Base-by-base conservation (phyloP, 2,888 invertebrate species). In the Stenichneumon culpator region DNA sequence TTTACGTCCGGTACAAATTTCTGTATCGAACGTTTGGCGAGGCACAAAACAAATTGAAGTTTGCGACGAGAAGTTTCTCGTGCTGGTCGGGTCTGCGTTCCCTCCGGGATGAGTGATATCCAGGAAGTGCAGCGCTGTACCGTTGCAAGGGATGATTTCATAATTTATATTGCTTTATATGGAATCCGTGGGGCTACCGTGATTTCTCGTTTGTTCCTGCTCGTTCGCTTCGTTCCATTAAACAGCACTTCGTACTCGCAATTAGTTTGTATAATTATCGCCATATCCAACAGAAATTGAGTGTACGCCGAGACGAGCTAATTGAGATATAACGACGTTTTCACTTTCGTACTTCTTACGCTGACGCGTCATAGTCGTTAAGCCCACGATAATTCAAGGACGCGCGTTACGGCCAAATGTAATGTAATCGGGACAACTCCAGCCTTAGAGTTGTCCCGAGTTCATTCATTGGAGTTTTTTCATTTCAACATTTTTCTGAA, bases 321-420 rank as follows among this genome's bases (percentile, higher is more conserved):
- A 79, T 79, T 60, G 79, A 63, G 32, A 70, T 36, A 79, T 79
- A 79, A 79, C 70, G 79, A 79, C 44, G 25, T 44, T 63, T 77
- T 44, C 54, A n/a, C 36, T 54, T 68, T 67, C 52, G n/a, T 25
- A 6, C 25, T 19, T 50, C n/a, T 16, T 47, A 32, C 16, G 7
- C 6, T 77, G 77, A 77, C 68, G 39, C 39, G 25, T 68, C 52
- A 11, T 54, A 11, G 36, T 75, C 75, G 52, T 75, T 75, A 75
- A 50, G 65, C n/a, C 68, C 7, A 36, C n/a, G 39, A 11, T 44
- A 39, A 77, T 22, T 54, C 25, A 39, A 54, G 67, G 39, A 32
- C 44, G 28, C 14, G 6, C 6, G 16, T 32, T 63, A 32, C 16
- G 25, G 14, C 60, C 25, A 25, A 28, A 63, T 28, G 5, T 28